These are phyloP conservation scores for Netelia melanura DNA, from an alignment of 2,888 invertebrate genomes.

Conservation along the genomic window DNA sequence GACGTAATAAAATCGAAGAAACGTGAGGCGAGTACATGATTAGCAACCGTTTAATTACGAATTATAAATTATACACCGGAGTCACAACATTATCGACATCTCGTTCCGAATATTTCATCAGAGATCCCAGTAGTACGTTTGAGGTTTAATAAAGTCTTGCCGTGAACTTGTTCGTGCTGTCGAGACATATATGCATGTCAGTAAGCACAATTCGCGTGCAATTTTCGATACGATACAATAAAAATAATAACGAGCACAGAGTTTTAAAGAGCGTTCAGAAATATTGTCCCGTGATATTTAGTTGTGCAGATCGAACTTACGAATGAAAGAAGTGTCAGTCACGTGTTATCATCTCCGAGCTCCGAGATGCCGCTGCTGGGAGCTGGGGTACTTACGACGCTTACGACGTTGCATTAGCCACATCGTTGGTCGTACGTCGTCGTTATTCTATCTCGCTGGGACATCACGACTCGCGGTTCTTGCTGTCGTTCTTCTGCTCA, in stretches of 20 bases:
- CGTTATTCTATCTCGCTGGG: neutral
- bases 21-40: conserved; percentile 70
- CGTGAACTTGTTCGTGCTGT: conserved; percentile 32
- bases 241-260: conserved; percentile 22
- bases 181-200: conserved; percentile 25
- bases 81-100: conserved; percentile 42
- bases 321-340: conserved; percentile 35
- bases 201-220: neutral
- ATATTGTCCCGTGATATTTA: neutral
- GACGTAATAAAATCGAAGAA: conserved; percentile 70
- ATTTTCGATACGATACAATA: neutral
- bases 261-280: conserved; percentile 5
- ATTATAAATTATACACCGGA: neutral
- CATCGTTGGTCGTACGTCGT: conserved; percentile 9
- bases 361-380: conserved; percentile 2
- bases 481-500: conserved; percentile 47
- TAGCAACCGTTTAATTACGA: conserved; percentile 10
- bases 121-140: neutral
- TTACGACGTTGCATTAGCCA: conserved; percentile 23
- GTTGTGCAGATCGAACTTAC: conserved; percentile 11
- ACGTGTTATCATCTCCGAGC: conserved; percentile 26
- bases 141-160: neutral
- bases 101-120: conserved; percentile 54
- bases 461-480: neutral
- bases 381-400: conserved; percentile 12